phyloP scores from a whole-genome alignment of 2,888 invertebrate genomes.

The Sphinx pinastri region DNA sequence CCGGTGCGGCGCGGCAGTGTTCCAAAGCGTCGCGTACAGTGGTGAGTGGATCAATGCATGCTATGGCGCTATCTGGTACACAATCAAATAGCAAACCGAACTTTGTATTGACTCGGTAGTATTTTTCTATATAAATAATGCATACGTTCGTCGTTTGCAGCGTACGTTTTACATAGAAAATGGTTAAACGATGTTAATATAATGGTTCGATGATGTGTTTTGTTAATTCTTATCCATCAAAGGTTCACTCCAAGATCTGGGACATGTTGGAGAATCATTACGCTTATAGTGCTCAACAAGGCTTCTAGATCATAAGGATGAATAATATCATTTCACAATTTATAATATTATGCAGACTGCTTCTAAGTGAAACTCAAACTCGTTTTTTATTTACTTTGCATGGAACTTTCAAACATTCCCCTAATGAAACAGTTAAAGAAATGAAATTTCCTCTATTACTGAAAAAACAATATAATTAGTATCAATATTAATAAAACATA shows the following conservation, averaged over 20 bases:
- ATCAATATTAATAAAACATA: no score
- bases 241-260: conserved; percentile 62
- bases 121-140: conserved; percentile 3
- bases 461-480: no score
- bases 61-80: conserved; percentile 49
- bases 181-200: background rate
- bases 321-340: conserved; percentile 31
- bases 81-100: background rate
- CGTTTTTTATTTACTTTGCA: background rate
- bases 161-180: conserved; percentile 12
- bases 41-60: conserved; percentile 90
- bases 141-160: conserved; percentile 1
- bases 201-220: conserved; percentile 32
- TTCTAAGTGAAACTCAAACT: conserved; percentile 14
- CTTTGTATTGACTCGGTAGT: conserved; percentile 1
- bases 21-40: conserved; percentile 98
- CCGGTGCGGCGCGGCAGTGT: conserved; percentile 88
- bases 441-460: no score
- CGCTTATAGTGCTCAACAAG: conserved; percentile 31
- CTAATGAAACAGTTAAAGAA: background rate
- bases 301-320: conserved; percentile 29
- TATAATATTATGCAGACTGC: conserved; percentile 24
- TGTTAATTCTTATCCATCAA: conserved; percentile 39
- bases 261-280: conserved; percentile 61
- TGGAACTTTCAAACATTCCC: background rate